Evolutionary conservation across 2,888 invertebrate species (phyloP), one percentile per base, ranked within the genome.

Genomic region (Nematopogon swammerdamellus): DNA sequence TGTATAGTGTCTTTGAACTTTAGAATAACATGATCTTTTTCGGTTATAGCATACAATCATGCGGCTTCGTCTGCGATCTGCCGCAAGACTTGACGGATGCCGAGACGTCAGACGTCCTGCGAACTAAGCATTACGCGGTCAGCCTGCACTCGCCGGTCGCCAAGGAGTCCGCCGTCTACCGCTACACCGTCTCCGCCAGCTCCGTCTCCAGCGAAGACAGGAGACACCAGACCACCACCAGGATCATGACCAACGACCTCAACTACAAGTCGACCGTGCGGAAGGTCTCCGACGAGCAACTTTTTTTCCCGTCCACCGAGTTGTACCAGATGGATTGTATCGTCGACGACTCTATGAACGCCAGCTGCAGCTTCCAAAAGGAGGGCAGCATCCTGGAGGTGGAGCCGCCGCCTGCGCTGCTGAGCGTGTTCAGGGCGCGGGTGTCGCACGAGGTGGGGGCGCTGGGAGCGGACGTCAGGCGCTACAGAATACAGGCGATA

Each of bases 301-400:
- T 83, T 53, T 88, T 83, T 64, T 88, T 88, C 58, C 88, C 88
- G 2, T 76, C 85, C 1, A 75, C 80, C 5, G 72, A 75, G 19
- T 61, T 86, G 16, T 85, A 76, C 64, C 55, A 71, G 60, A 58
- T 74, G 56, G 61, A 68, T 56, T 64, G 79, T 60, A n/a, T 19
- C 19, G 59, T 56, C 16, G 58, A 72, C 48, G 66, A 66, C 45
- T 61, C 73, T 1, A 65, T 63, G 1, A 72, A 74, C 70, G 56
- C 70, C 50, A 58, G 72, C 60, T 65, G 81, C 70, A 47, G 58
- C 63, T 63, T 73, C 57, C 64, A 75, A 57, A 63, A 63, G 56
- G 56, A 68, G 61, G 57, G 70, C 60, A 60, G 68, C 56, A 55
- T 67, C 57, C 52, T 62, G 56, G 60, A 77, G 60, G 59, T 67